Evolutionary conservation across 2,113 vertebrate genomes (phyloP).

Genomic region (Rhizomys pruinosus): DNA sequence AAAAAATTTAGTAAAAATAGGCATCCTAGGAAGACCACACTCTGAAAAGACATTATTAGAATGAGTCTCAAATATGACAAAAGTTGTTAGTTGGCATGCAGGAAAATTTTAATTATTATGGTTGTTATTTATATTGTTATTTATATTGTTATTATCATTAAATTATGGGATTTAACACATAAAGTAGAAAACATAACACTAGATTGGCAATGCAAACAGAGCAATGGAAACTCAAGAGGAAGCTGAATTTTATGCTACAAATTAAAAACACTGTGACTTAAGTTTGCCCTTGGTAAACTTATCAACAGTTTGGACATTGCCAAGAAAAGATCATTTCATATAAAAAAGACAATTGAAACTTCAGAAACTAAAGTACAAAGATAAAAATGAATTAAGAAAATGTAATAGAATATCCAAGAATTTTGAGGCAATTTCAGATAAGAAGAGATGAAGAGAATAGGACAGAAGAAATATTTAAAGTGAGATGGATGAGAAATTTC

Average conservation of each 20-base stretch:
- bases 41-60: background rate
- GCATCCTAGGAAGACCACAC: background rate
- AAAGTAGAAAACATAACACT: slow-evolving; percentile 8
- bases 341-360: background rate
- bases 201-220: background rate
- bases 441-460: background rate
- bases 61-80: slow-evolving; percentile 10
- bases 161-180: background rate
- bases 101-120: slow-evolving; percentile 1
- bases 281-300: background rate
- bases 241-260: slow-evolving; percentile 15
- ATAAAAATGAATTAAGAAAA: background rate
- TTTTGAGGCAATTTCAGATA: background rate
- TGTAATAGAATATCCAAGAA: background rate
- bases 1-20: slow-evolving; percentile 35
- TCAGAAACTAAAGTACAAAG: slow-evolving; percentile 24
- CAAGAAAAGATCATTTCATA: background rate
- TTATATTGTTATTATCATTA: too few relatives aligned
- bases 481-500: background rate
- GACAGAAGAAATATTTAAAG: background rate
- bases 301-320: background rate
- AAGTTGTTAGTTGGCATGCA: background rate
- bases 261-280: slow-evolving; percentile 1
- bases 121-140: too few relatives aligned
- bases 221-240: slow-evolving; percentile 1